Evolutionary conservation across 2,888 invertebrate genomes (phyloP), one percentile per base, ranked within the genome.

Genomic region (Perithous albicinctus): DNA sequence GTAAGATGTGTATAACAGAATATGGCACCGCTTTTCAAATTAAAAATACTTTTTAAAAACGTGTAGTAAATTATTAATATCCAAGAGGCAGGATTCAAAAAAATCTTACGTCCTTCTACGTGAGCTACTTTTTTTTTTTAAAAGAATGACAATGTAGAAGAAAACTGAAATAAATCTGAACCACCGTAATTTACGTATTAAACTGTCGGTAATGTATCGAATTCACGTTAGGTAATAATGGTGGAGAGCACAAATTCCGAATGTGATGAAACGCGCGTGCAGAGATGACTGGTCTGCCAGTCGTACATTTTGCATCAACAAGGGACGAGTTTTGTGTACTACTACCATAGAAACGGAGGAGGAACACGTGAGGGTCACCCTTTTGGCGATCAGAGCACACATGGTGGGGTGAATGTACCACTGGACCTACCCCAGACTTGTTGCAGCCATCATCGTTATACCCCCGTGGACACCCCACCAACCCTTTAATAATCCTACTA

Each of bases 231-330:
- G 10, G n/a, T n/a, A 1, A 12, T 54, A 35, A 41, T 12, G 18
- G 18, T 23, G 12, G n/a, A 48, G 10, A 66, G 12, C 29, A 23
- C 8, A 29, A 61, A 48, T 23, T 51, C 43, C 66, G 78, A 80
- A 82, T 85, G 48, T 38, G 46, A 32, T 46, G 15, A 54, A n/a
- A 32, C 43, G 73, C 63, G 15, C 78, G 79, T 87, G 87, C 86
- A 84, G 86, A 86, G 87, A 89, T 88, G 88, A 91, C 90, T 91
- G 90, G 90, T 87, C 90, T 87, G 48, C 38, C 32, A 29, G 74
- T 82, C 89, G 87, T 89, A 87, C 87, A 90, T 90, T 90, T 88
- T 3, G 87, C 84, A 89, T 88, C 89, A 89, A 86, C 87, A 86
- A 85, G 88, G 74, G 64, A 78, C 18, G 77, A 63, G 20, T 78